Evolutionary conservation across 2,888 invertebrate genomes (phyloP), one percentile per base, ranked within the genome.

Genomic region (Notodromas monacha): DNA sequence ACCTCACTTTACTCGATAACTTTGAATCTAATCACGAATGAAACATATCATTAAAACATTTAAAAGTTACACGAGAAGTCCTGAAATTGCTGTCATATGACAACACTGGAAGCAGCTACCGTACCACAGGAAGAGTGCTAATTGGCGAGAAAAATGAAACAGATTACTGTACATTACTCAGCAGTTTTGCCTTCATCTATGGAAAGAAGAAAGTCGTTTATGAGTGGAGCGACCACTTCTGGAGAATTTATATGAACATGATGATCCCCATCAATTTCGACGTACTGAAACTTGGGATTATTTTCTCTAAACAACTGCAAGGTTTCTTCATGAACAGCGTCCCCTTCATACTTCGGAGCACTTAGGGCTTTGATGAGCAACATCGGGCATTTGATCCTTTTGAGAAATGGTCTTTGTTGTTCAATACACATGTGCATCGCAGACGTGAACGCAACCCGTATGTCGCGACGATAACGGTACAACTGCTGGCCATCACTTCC

Each of bases 171-270:
- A n/a, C n/a, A n/a, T n/a, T n/a, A n/a, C n/a, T n/a, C n/a, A n/a
- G n/a, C n/a, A n/a, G n/a, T n/a, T n/a, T n/a, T n/a, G n/a, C n/a
- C n/a, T n/a, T n/a, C n/a, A n/a, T n/a, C n/a, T n/a, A n/a, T n/a
- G n/a, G n/a, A n/a, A n/a, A n/a, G n/a, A n/a, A n/a, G n/a, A n/a
- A n/a, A n/a, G n/a, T n/a, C n/a, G n/a, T n/a, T n/a, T n/a, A n/a
- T n/a, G n/a, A n/a, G n/a, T n/a, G 5, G 15, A 12, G 15, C 27
- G 10, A 27, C 12, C 12, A 12, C 12, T 35, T 34, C 36, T 2
- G 41, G 40, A 12, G 40, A 34, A 34, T 39, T 40, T 11, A 40
- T 32, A 30, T 41, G 39, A 2, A 40, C 35, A 29, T 38, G 40
- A 34, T 41, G 40, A 31, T 38, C 38, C 15, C 39, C 39, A 10